A percentile compares a stretch with the other conserved stretches of the same genome.
These are phyloP conservation scores for Atopsyche davidsoni DNA, from an alignment of 1,140 invertebrate species.

Conservation along the genomic window DNA sequence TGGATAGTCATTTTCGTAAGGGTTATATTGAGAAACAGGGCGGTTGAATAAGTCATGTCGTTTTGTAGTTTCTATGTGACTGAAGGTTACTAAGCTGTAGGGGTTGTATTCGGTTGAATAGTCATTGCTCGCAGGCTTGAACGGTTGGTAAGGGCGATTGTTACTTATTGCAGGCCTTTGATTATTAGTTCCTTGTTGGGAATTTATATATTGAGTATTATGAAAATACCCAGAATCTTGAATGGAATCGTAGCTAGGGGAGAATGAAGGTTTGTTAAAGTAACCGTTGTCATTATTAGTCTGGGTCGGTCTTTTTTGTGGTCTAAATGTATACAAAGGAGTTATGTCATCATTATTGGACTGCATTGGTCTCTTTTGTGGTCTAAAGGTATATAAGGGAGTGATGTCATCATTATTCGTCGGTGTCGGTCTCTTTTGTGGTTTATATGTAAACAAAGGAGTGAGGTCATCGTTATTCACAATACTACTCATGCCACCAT, in stretches of 20 bases:
- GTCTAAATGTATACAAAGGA: too few species aligned
- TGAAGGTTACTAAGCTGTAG: conserved; percentile 42
- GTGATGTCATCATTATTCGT: not conserved
- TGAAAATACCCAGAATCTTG: not conserved
- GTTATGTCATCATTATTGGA: too few species aligned
- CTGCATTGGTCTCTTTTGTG: conserved; percentile 12
- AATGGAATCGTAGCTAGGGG: not conserved
- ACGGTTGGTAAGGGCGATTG: conserved; percentile 21
- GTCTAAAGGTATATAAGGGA: conserved; percentile 3
- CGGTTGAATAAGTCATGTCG: conserved; percentile 17
- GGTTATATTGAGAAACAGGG: conserved; percentile 12
- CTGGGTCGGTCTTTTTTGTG: conserved; percentile 2
- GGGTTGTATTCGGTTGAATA: conserved; percentile 38
- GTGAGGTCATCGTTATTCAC: not conserved
- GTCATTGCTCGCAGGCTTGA: conserved; percentile 18
- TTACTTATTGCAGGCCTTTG: conserved; percentile 10
- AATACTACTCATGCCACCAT: not conserved
- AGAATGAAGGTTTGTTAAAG: conserved; percentile 7
- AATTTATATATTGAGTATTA: too few species aligned
- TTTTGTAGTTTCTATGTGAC: conserved; percentile 40
- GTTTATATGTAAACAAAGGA: conserved; percentile 8
- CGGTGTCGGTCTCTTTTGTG: too few species aligned
- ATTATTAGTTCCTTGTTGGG: conserved; percentile 10
- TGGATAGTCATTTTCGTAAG: conserved; percentile 2
- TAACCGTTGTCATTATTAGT: not conserved